Conservation (phyloP, 1,140 invertebrate genomes). For the Drosophila simulans region DNA sequence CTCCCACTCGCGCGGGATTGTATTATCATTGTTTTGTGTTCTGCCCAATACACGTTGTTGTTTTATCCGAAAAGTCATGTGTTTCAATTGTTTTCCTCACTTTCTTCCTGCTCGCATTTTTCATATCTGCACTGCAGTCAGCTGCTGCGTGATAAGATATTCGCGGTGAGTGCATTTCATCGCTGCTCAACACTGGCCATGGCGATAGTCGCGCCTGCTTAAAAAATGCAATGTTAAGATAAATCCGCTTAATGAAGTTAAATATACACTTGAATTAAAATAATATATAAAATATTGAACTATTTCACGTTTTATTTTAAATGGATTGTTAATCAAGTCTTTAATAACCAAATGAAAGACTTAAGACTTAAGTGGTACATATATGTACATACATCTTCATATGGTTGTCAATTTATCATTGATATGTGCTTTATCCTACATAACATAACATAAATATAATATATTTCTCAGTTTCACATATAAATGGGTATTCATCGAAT, state of each 20-base stretch:
- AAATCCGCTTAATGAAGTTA: too few species aligned
- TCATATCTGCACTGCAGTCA: not conserved
- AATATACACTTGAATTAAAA: too few species aligned
- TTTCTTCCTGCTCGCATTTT: not conserved
- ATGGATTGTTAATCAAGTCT: too few species aligned
- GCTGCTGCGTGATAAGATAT: not conserved
- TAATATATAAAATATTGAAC: not conserved
- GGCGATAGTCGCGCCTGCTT: not conserved
- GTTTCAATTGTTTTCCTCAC: slow-evolving; percentile 8
- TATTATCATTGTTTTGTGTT: slow-evolving; percentile 64
- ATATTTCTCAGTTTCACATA: too few species aligned
- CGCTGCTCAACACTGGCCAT: not conserved
- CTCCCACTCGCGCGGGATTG: slow-evolving; percentile 14
- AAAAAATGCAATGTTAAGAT: too few species aligned
- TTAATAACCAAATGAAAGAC: too few species aligned
- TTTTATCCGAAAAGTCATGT: slow-evolving; percentile 43
- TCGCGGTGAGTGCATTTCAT: not conserved
- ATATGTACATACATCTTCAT: too few species aligned
- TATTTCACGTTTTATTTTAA: not conserved
- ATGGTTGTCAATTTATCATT: too few species aligned
- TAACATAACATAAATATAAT: too few species aligned
- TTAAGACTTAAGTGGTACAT: too few species aligned
- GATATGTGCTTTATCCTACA: too few species aligned
- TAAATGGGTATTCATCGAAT: not conserved
- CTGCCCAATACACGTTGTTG: slow-evolving; percentile 62